Conservation (phyloP, 2,797 vertebrate species). For the Macrochelys suwanniensis region DNA sequence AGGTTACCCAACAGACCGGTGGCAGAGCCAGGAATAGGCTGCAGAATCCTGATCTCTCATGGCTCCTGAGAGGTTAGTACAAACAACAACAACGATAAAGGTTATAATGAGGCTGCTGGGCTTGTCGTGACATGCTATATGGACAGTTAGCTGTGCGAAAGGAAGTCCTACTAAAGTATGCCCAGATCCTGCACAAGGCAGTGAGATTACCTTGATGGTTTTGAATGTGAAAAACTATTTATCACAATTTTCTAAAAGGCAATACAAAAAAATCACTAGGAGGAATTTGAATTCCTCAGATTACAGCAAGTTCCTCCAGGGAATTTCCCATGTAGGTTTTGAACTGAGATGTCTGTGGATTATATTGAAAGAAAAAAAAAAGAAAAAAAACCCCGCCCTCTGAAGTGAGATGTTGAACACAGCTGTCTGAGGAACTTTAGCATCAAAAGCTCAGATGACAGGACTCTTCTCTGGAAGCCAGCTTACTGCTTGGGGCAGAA, state of each 20-base stretch:
- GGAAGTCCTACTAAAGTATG: neutral
- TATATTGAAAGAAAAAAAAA: neutral
- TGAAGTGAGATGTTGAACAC: neutral
- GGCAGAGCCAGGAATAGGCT: neutral
- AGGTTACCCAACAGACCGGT: neutral
- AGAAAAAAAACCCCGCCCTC: neutral
- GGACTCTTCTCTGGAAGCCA: neutral
- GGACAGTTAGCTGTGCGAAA: neutral
- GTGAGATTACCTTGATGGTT: neutral
- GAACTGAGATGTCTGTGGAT: neutral
- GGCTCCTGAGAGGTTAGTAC: no score
- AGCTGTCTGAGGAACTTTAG: neutral
- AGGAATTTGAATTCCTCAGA: neutral
- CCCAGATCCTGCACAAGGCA: neutral
- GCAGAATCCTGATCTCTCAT: neutral
- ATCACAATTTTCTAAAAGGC: neutral
- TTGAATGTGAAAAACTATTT: neutral
- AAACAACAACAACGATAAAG: neutral
- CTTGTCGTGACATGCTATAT: no score
- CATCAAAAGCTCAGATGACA: neutral
- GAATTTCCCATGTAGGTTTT: neutral
- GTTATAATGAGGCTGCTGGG: neutral
- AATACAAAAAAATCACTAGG: neutral
- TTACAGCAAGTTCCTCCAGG: neutral
- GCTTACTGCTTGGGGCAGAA: neutral